A percentile compares a stretch with the other conserved stretches of the same genome.
Evolutionary conservation across 2,888 invertebrate species (phyloP).

Genomic region (Morpho achilles): DNA sequence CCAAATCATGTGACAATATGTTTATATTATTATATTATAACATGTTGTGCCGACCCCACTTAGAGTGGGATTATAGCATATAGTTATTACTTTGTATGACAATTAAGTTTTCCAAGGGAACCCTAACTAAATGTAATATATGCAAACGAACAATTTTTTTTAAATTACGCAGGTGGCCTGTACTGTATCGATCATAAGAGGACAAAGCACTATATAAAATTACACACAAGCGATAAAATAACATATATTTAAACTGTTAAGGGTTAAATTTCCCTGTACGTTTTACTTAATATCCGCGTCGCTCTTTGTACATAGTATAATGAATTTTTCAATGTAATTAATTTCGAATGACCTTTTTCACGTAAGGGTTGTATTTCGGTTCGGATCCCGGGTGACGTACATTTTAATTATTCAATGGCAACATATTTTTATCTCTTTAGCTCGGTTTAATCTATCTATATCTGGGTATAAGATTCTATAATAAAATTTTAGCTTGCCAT

Average conservation of each 20-base stretch:
- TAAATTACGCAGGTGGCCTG: constrained; percentile 32
- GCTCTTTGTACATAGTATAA: constrained; percentile 19
- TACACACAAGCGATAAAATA: constrained; percentile 1
- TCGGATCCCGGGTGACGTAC: constrained; percentile 17
- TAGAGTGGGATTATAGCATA: too few relatives aligned
- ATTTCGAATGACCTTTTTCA: constrained; percentile 36
- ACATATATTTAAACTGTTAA: too few relatives aligned
- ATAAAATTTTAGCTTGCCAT: too few relatives aligned
- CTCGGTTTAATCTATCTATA: too few relatives aligned
- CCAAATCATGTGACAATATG: too few relatives aligned
- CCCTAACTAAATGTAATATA: constrained; percentile 29
- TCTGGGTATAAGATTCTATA: too few relatives aligned
- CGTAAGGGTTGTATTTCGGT: constrained; percentile 24
- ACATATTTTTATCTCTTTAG: too few relatives aligned
- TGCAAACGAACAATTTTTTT: constrained; percentile 35
- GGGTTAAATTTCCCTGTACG: neutral
- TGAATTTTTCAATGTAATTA: constrained; percentile 36
- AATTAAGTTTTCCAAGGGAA: constrained; percentile 13
- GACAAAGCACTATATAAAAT: neutral
- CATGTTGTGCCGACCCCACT: too few relatives aligned
- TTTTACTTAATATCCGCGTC: neutral
- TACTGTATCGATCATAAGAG: constrained; percentile 14
- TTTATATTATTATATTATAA: too few relatives aligned
- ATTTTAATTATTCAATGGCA: constrained; percentile 2
- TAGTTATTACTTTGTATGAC: too few relatives aligned